A percentile compares a stretch with the other conserved stretches of the same genome.
phyloP scores from a whole-genome alignment of 2,113 vertebrate species.

The Ceyx melanurus region DNA sequence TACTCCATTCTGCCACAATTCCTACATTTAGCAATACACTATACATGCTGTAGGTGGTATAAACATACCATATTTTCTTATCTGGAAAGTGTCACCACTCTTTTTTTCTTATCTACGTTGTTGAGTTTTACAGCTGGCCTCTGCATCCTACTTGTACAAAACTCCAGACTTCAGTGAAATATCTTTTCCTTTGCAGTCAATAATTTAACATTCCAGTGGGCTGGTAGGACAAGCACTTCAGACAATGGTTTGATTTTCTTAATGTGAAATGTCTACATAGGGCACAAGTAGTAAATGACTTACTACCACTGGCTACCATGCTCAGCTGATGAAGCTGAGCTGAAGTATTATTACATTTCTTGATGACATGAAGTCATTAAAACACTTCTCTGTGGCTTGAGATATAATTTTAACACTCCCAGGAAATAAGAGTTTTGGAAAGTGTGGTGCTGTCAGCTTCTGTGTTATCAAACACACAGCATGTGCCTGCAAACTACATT shows the following conservation, averaged over 20 bases:
- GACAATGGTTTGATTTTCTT: slow-evolving; percentile 31
- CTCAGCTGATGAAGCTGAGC: slow-evolving; percentile 13
- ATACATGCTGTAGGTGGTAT: neutral
- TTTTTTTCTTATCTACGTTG: neutral
- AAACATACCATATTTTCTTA: neutral
- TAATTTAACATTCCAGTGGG: slow-evolving; percentile 12
- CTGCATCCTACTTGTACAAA: neutral
- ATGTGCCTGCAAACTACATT: neutral
- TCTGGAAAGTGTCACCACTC: neutral
- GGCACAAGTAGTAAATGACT: slow-evolving; percentile 16
- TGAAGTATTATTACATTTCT: slow-evolving; percentile 3
- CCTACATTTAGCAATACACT: neutral
- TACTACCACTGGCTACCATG: neutral
- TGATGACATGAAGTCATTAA: slow-evolving; percentile 34
- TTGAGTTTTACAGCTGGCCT: neutral
- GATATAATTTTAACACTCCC: slow-evolving; percentile 32
- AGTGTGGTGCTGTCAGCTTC: neutral
- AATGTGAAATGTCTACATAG: neutral
- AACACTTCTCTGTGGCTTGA: slow-evolving; percentile 19
- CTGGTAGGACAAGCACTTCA: neutral
- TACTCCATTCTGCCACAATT: neutral
- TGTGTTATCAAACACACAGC: neutral
- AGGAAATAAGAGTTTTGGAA: slow-evolving; percentile 19
- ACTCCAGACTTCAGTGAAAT: neutral
- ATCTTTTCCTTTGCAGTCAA: neutral